These are phyloP conservation scores for Sebastes nivosus DNA, from an alignment of 2,797 vertebrate species.

Conservation along the genomic window DNA sequence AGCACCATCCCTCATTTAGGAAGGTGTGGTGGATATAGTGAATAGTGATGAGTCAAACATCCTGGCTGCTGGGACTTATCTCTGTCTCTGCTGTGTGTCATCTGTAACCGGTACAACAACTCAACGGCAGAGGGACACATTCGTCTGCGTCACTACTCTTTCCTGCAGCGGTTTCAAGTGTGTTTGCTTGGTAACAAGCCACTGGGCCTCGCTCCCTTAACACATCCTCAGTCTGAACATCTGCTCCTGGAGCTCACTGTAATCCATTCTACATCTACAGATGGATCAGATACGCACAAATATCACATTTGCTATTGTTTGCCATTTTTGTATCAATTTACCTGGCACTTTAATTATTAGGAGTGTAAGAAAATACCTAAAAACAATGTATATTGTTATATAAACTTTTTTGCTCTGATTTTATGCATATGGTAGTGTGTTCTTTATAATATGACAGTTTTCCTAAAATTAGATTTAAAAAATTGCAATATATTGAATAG, in stretches of 20 bases:
- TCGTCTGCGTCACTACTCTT: conserved; percentile 65
- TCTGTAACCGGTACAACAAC: conserved; percentile 65
- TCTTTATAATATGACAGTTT: too few relatives aligned
- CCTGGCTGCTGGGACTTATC: not conserved
- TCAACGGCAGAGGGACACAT: conserved; percentile 65
- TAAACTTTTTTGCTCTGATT: too few relatives aligned
- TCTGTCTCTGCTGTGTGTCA: conserved; percentile 40
- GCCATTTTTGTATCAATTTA: not conserved
- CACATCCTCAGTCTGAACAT: conserved; percentile 49
- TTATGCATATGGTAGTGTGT: too few relatives aligned
- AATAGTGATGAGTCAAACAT: not conserved
- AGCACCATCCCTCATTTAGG: not conserved
- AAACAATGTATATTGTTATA: too few relatives aligned
- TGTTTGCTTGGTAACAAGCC: conserved; percentile 61
- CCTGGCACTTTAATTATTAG: not conserved
- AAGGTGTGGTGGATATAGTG: not conserved
- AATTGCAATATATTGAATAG: too few relatives aligned
- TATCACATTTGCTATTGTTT: not conserved
- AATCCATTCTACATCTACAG: conserved; percentile 69
- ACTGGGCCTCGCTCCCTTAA: conserved; percentile 51
- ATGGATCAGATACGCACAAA: not conserved
- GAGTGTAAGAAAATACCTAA: too few relatives aligned
- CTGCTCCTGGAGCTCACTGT: conserved; percentile 76
- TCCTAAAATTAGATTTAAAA: too few relatives aligned
- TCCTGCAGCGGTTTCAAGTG: not conserved